Evolutionary conservation across 2,888 invertebrate species (phyloP).

Genomic region (Tuberolachnus salignus): DNA sequence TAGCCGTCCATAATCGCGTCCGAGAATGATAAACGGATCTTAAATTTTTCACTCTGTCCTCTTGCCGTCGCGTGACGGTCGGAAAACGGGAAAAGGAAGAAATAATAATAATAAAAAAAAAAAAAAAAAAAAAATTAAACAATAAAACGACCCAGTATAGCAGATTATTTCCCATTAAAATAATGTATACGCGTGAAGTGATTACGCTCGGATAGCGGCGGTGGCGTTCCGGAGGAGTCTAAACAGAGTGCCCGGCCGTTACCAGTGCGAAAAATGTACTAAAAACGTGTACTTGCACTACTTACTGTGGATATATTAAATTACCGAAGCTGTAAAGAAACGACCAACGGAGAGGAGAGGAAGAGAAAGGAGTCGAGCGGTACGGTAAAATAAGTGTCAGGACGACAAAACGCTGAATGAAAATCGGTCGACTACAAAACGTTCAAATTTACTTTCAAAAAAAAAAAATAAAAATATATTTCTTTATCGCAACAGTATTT

Average conservation of each 20-base stretch:
- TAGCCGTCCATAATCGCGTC: not conserved
- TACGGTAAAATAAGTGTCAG: not conserved
- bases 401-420: conserved; percentile 3
- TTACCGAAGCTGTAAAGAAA: not conserved
- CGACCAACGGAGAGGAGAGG: not conserved
- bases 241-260: conserved; percentile 10
- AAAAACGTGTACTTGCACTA: conserved; percentile 2
- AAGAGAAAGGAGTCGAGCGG: not conserved
- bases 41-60: conserved; percentile 20
- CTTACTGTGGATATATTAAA: conserved; percentile 9
- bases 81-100: too few relatives aligned
- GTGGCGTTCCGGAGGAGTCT: conserved; percentile 6
- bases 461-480: too few relatives aligned
- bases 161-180: conserved; percentile 44
- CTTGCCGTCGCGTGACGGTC: not conserved
- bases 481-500: too few relatives aligned
- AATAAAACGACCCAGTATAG: conserved; percentile 4
- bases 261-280: not conserved
- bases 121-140: not conserved
- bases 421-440: too few relatives aligned
- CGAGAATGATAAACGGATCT: conserved; percentile 21
- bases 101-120: too few relatives aligned
- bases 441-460: too few relatives aligned
- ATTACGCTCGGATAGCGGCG: conserved; percentile 11
- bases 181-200: conserved; percentile 45